phyloP scores from a whole-genome alignment of 2,797 vertebrate genomes.

The Lepidocolaptes lacrymiger region DNA sequence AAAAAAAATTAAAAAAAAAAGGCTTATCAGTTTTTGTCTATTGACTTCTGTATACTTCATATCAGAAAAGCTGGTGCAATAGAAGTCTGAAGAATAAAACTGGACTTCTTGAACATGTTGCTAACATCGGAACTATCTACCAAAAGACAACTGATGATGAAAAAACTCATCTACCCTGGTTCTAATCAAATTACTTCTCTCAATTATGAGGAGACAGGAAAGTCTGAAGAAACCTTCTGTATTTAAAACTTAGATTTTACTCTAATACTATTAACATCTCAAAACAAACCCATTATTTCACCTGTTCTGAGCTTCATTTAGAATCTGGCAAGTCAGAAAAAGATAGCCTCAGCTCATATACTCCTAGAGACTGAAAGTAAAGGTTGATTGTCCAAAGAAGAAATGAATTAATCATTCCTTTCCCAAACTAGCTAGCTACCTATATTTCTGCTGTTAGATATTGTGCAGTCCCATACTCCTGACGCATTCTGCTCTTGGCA shows the following conservation, averaged over 20 bases:
- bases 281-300: neutral
- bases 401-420: neutral
- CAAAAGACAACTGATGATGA: neutral
- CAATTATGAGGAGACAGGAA: neutral
- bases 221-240: neutral
- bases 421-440: neutral
- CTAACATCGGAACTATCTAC: neutral
- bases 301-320: neutral
- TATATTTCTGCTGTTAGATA: neutral
- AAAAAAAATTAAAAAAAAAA: neutral
- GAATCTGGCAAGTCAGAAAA: neutral
- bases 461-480: neutral
- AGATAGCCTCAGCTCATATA: neutral
- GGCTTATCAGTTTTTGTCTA: neutral
- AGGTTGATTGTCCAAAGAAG: neutral
- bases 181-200: neutral
- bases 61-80: neutral
- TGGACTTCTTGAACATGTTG: neutral
- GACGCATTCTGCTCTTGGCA: neutral
- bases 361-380: neutral
- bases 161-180: neutral
- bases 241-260: neutral
- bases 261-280: neutral
- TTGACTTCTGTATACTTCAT: neutral
- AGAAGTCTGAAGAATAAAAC: neutral